Percentiles rank a stretch among this genome's conserved stretches.
Conservation (phyloP, 2,888 invertebrate genomes). For the Nymphalis urticae region DNA sequence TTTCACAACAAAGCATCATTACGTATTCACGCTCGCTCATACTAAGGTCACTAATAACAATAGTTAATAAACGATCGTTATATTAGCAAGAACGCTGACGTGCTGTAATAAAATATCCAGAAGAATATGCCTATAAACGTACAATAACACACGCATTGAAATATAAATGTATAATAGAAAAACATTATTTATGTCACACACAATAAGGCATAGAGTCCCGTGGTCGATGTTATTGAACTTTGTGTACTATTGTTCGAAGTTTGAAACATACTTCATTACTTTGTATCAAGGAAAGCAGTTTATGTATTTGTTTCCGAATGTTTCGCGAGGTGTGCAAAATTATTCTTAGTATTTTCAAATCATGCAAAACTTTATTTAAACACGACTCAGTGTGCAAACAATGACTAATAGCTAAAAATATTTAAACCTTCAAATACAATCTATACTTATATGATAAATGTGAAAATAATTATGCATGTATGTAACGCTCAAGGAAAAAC, state of each 20-base stretch:
- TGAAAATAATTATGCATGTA: too few relatives aligned
- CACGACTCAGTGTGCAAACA: background rate
- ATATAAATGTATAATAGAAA: background rate
- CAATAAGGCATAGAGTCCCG: slow-evolving; percentile 11
- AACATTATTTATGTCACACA: background rate
- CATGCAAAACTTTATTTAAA: background rate
- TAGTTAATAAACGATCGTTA: slow-evolving; percentile 55
- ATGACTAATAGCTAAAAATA: too few relatives aligned
- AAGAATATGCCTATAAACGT: slow-evolving; percentile 49
- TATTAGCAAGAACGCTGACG: slow-evolving; percentile 53
- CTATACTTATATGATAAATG: too few relatives aligned
- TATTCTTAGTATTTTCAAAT: background rate
- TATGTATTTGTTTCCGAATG: background rate
- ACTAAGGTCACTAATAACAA: slow-evolving; percentile 50
- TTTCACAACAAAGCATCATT: slow-evolving; percentile 48
- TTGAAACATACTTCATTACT: slow-evolving; percentile 10
- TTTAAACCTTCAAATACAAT: too few relatives aligned
- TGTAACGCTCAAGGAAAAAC: too few relatives aligned
- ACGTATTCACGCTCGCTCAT: slow-evolving; percentile 40
- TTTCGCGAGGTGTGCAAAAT: slow-evolving; percentile 1
- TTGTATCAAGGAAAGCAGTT: slow-evolving; percentile 1
- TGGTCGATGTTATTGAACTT: slow-evolving; percentile 9
- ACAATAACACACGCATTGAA: slow-evolving; percentile 24
- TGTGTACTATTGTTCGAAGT: slow-evolving; percentile 10
- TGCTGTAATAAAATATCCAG: slow-evolving; percentile 50